Base-by-base conservation (phyloP, 2,888 invertebrate species). In the Slavum lentiscoides region DNA sequence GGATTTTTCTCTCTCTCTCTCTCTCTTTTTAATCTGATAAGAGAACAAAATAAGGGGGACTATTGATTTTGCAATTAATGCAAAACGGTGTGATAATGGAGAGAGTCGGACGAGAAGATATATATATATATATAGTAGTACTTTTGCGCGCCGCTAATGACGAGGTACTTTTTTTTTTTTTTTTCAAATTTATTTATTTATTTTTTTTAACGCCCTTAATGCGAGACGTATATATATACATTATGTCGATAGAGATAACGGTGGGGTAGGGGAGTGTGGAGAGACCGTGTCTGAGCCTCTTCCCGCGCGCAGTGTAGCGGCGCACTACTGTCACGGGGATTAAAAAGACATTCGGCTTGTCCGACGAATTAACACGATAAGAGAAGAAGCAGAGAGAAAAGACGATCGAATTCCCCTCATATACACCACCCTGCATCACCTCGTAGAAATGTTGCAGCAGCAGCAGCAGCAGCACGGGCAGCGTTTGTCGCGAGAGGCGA, bases 31-130 rank as follows among this genome's bases (percentile, higher is more conserved):
- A 75, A 76, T 76, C 75, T 68, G 75, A 76, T 76, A 76, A 76
- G 59, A 59, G 67, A 49, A 76, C 49, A 2, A 68, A 68, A 67
- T 75, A 75, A 53, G 58, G 49, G 75, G 67, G 58, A 66, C 58
- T 84, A 85, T 85, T 84, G 85, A 85, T 85, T 85, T 85, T 85
- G 84, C 85, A 85, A 85, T 85, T 85, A 85, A 85, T 85, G 85
- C 84, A 83, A 84, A 83, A 84, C 43, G 84, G 30, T 83, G 85
- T 83, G 85, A 85, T 85, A 85, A 85, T 84, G 84, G 84, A 84
- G 84, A 84, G 84, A 84, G 58, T 74, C 21, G 64, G 43, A 76
- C 67, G 58, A 39, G 58, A 49, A 30, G 30, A 30, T n/a, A n/a
- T n/a, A n/a, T n/a, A n/a, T n/a, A n/a, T n/a, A 30, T 30, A 30